Evolutionary conservation across 2,888 invertebrate genomes (phyloP), one percentile per base, ranked within the genome.

Genomic region (Sesia apiformis): DNA sequence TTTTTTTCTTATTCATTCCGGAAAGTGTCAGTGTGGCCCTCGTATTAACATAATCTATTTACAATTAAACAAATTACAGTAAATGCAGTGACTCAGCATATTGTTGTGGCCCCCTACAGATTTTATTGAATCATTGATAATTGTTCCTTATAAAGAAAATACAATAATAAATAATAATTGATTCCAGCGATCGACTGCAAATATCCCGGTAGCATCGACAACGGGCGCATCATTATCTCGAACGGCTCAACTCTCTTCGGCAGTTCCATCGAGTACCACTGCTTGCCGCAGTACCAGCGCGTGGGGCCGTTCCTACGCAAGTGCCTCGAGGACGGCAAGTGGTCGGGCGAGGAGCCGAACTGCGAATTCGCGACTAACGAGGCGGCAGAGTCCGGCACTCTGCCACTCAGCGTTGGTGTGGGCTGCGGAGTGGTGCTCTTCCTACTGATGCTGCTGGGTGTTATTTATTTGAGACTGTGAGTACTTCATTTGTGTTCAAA

Each of bases 181-280:
- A 23, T 79, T 81, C 49, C 79, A 97, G 97, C 95, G 60, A 93
- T 97, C 53, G 95, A 97, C 71, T 97, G 97, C 79, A 94, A 93
- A 56, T 92, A 94, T 54, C 97, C 97, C 0, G 91, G 93, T 41
- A 86, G 91, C 6, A 94, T 97, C 52, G 95, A 96, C 60, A 96
- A 97, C 73, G 97, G 97, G 0, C 92, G 96, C 56, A 94, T 96
- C 23, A 96, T 97, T 64, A 92, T 96, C 42, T 93, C 96, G 56
- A 97, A 97, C 72, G 94, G 94, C 52, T 94, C 96, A 0, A 96
- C 96, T 0, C 89, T 93, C 0, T 97, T 94, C 75, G 95, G 95
- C 40, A 95, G 96, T 54, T 94, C 95, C 0, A 94, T 96, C 1
- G 97, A 97, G 74, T 97, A 97, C 77, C 96, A 97, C 72, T 97